phyloP scores from a whole-genome alignment of 2,113 vertebrate species.

The Megaceryle torquata region DNA sequence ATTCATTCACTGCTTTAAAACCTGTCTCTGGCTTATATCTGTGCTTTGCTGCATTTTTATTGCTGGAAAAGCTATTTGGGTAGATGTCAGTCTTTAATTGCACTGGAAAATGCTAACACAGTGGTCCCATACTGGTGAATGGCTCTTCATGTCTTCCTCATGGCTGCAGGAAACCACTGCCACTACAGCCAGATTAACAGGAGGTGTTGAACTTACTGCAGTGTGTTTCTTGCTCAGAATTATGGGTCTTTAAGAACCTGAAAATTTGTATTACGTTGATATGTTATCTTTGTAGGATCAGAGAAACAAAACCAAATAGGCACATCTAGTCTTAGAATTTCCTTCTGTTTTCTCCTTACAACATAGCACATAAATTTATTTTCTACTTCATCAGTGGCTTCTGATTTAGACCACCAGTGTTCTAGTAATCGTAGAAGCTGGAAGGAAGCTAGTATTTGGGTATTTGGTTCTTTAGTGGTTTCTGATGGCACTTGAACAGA shows the following conservation, averaged over 20 bases:
- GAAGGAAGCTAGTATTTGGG: neutral
- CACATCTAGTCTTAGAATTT: neutral
- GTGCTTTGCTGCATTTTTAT: neutral
- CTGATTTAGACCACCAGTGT: neutral
- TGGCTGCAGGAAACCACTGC: neutral
- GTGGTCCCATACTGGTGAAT: neutral
- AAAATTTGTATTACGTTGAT: neutral
- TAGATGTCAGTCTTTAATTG: neutral
- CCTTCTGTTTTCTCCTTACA: neutral
- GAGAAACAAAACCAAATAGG: neutral
- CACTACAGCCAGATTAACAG: neutral
- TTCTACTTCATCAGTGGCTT: neutral
- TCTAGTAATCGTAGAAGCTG: neutral
- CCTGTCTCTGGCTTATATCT: neutral
- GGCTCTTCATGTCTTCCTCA: neutral
- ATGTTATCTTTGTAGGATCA: neutral
- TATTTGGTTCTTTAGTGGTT: neutral
- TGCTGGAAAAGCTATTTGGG: neutral
- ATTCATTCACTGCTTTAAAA: neutral
- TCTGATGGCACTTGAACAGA: neutral
- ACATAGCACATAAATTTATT: neutral
- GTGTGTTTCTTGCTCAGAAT: neutral
- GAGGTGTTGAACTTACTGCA: neutral
- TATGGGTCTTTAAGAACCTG: neutral
- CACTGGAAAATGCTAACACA: neutral